Percentiles rank a stretch among this genome's conserved stretches.
Conservation (phyloP, 2,113 vertebrate genomes). For the Pituophis catenifer region DNA sequence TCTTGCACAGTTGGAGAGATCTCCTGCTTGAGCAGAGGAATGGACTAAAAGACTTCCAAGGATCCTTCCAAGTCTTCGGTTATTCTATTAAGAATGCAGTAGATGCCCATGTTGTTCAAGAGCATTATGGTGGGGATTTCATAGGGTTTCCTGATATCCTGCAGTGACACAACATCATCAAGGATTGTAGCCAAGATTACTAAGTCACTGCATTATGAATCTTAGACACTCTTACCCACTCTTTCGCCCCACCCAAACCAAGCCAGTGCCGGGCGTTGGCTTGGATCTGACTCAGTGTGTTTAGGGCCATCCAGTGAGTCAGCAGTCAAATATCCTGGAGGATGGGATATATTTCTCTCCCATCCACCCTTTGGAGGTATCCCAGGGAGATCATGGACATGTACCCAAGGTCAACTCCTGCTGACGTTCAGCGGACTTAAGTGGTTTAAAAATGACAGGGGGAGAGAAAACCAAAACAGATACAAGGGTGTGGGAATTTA, state of each 20-base stretch:
- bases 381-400: not conserved
- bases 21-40: no score
- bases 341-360: not conserved
- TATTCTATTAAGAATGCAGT: not conserved
- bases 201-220: not conserved
- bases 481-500: not conserved
- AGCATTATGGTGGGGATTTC: not conserved
- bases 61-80: not conserved
- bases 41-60: not conserved
- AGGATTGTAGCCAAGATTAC: not conserved
- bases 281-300: conserved; percentile 1
- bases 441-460: not conserved
- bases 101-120: not conserved
- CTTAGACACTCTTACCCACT: not conserved
- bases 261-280: not conserved
- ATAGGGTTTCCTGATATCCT: not conserved
- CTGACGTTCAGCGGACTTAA: not conserved
- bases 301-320: not conserved
- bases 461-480: not conserved
- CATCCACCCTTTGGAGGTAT: not conserved
- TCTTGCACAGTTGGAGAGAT: not conserved
- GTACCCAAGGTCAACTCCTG: not conserved
- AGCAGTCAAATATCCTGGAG: not conserved
- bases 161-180: not conserved
- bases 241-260: not conserved